Percentiles rank a stretch among this genome's conserved stretches.
phyloP scores from a whole-genome alignment of 2,888 invertebrate genomes.

The Meteorus colon region DNA sequence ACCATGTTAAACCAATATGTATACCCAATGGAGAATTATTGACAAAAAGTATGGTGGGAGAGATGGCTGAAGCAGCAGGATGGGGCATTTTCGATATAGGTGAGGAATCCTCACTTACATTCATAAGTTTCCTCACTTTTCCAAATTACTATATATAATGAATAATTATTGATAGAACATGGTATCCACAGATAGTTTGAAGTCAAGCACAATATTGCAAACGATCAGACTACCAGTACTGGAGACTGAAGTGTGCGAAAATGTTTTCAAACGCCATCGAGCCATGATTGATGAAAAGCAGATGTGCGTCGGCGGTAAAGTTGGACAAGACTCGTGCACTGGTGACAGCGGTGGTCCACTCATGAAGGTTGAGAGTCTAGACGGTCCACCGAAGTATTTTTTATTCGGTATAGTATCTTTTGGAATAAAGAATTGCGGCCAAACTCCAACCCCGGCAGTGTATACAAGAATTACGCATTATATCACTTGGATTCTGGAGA shows the following conservation, averaged over 20 bases:
- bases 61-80: constrained; percentile 75
- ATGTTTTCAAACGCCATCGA: constrained; percentile 47
- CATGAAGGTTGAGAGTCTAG: constrained; percentile 71
- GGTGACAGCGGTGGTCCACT: constrained; percentile 80
- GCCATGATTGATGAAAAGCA: constrained; percentile 67
- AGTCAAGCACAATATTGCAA: constrained; percentile 68
- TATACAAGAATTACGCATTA: constrained; percentile 80
- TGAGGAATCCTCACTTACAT: constrained; percentile 49
- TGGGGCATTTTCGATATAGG: constrained; percentile 75
- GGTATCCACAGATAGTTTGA: constrained; percentile 52
- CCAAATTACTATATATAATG: neutral
- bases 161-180: constrained; percentile 9
- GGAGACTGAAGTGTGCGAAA: constrained; percentile 63
- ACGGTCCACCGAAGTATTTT: constrained; percentile 75
- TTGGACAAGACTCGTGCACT: constrained; percentile 77
- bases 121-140: neutral
- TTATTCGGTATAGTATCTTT: constrained; percentile 80
- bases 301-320: constrained; percentile 77
- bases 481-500: constrained; percentile 80
- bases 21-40: constrained; percentile 74
- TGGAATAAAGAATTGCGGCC: constrained; percentile 77
- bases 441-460: constrained; percentile 80
- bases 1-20: constrained; percentile 76
- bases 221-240: constrained; percentile 73
- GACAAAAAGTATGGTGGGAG: constrained; percentile 67